phyloP scores from a whole-genome alignment of 2,888 invertebrate genomes.

The Melanchra persicariae region DNA sequence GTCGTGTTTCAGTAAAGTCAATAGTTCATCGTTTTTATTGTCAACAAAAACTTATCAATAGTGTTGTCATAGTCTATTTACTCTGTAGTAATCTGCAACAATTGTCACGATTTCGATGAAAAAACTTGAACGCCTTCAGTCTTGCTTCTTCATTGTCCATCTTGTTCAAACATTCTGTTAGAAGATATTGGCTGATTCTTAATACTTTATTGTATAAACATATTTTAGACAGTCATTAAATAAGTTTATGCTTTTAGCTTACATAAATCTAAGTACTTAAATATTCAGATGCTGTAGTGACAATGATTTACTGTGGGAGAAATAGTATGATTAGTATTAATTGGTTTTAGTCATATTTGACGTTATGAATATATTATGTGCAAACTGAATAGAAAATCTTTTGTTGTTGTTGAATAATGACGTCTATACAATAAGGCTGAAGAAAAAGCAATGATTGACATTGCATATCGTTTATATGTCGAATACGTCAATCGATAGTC shows the following conservation, averaged over 20 bases:
- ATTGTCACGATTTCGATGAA: constrained; percentile 28
- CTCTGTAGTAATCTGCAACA: constrained; percentile 29
- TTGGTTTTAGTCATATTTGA: too few species aligned
- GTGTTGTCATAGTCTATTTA: constrained; percentile 58
- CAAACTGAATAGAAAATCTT: too few species aligned
- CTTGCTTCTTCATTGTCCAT: constrained; percentile 11
- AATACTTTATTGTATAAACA: neutral
- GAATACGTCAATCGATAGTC: too few species aligned
- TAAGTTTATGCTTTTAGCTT: neutral
- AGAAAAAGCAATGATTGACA: too few species aligned
- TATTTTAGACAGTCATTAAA: neutral
- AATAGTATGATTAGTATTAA: neutral
- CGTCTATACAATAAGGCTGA: too few species aligned
- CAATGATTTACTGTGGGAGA: neutral
- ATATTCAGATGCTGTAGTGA: neutral
- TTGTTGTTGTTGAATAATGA: too few species aligned
- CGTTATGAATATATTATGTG: too few species aligned
- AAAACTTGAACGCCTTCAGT: constrained; percentile 18
- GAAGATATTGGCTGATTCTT: neutral
- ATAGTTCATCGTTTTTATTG: constrained; percentile 36
- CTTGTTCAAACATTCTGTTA: neutral
- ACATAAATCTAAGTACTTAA: too few species aligned
- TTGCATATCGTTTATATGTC: too few species aligned
- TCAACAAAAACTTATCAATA: constrained; percentile 44
- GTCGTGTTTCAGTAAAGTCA: constrained; percentile 24